These are phyloP conservation scores for Caenorhabditis angaria DNA, from an alignment of 2,888 invertebrate genomes.

Conservation along the genomic window DNA sequence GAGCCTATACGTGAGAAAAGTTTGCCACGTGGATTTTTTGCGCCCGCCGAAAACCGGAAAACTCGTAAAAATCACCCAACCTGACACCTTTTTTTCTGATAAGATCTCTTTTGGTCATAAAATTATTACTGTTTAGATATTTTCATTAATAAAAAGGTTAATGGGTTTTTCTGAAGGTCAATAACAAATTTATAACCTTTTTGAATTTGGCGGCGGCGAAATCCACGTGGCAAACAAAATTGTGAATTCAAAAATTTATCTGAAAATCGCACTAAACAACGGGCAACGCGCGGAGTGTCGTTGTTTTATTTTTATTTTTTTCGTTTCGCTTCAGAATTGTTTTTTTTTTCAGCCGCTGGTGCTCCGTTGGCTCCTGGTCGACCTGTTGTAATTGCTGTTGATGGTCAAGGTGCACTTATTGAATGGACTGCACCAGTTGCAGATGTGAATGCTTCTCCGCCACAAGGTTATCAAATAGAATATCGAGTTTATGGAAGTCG, in stretches of 20 bases:
- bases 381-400: conserved; percentile 63
- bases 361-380: conserved; percentile 59
- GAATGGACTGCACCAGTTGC: conserved; percentile 66
- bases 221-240: no score
- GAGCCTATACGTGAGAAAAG: background rate
- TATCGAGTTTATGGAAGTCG: conserved; percentile 57
- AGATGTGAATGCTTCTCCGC: conserved; percentile 48
- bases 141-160: background rate
- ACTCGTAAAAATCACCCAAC: background rate
- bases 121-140: no score
- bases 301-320: no score
- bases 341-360: conserved; percentile 35
- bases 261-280: no score
- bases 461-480: conserved; percentile 63
- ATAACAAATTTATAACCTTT: background rate
- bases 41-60: no score
- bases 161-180: conserved; percentile 3
- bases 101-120: no score
- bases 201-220: no score
- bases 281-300: no score
- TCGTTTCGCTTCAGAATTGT: background rate
- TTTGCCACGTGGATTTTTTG: no score
- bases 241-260: no score
- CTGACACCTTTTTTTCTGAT: background rate
- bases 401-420: conserved; percentile 61